Percentiles rank a stretch among this genome's conserved stretches.
Conservation (phyloP, 2,888 invertebrate species). For the Entomobrya multifasciata region DNA sequence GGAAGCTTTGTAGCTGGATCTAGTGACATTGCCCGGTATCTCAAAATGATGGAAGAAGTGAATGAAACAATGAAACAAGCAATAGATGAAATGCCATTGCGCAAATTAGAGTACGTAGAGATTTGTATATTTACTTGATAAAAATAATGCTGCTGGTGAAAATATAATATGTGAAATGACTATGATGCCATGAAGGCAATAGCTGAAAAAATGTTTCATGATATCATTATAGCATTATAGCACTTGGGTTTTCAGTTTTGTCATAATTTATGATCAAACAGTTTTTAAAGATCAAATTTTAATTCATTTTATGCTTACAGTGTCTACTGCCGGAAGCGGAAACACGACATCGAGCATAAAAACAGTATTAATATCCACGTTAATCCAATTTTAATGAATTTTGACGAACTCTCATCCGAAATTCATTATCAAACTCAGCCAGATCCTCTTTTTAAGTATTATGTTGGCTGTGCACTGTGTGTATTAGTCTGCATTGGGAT, state of each 20-base stretch:
- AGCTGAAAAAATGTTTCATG: no score
- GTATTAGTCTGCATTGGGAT: constrained; percentile 84
- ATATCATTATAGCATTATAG: no score
- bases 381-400: constrained; percentile 85
- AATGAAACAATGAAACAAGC: constrained; percentile 90
- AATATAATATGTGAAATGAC: no score
- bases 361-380: constrained; percentile 81
- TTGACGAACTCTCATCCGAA: constrained; percentile 86
- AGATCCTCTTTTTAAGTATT: constrained; percentile 93
- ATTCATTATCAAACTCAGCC: constrained; percentile 87
- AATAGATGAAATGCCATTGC: constrained; percentile 91
- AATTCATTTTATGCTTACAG: no score
- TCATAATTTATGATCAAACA: no score
- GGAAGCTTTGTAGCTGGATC: constrained; percentile 59
- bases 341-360: constrained; percentile 79
- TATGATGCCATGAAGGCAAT: no score
- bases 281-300: no score
- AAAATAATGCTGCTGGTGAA: no score
- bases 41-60: constrained; percentile 82
- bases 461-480: constrained; percentile 85
- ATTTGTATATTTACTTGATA: no score
- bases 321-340: constrained; percentile 49
- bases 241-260: no score
- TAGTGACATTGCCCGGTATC: constrained; percentile 64
- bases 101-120: constrained; percentile 88